phyloP scores from a whole-genome alignment of 2,113 vertebrate genomes.

The Ceratotherium simum region DNA sequence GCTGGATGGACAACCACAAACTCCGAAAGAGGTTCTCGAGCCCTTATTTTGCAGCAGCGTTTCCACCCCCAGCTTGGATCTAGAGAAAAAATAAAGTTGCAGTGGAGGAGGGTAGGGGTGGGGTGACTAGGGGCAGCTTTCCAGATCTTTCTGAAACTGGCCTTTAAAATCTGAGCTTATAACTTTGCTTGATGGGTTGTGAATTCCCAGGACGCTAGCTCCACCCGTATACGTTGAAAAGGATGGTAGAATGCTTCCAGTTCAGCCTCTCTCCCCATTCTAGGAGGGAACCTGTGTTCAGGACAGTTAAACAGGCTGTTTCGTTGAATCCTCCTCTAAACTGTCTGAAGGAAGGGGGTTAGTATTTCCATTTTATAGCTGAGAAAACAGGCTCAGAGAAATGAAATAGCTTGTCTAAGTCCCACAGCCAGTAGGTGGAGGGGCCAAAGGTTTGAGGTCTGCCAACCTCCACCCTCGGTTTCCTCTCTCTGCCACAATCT shows the following conservation, averaged over 20 bases:
- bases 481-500: neutral
- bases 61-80: neutral
- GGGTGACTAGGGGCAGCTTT: neutral
- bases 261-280: neutral
- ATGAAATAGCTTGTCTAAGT: neutral
- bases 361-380: slow-evolving; percentile 35
- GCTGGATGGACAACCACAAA: neutral
- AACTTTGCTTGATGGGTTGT: neutral
- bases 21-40: neutral
- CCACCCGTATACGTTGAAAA: neutral
- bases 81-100: slow-evolving; percentile 9
- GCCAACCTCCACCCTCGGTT: neutral
- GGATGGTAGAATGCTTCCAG: neutral
- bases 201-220: slow-evolving; percentile 29
- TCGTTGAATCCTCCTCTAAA: neutral
- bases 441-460: neutral
- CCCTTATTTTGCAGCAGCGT: neutral
- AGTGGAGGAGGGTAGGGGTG: neutral
- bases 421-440: slow-evolving; percentile 6
- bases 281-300: neutral
- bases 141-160: slow-evolving; percentile 55
- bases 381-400: slow-evolving; percentile 37
- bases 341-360: neutral
- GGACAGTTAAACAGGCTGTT: neutral
- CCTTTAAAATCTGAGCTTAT: slow-evolving; percentile 19